Conservation (phyloP, 2,888 invertebrate genomes). For the Ganaspis brasiliensis region DNA sequence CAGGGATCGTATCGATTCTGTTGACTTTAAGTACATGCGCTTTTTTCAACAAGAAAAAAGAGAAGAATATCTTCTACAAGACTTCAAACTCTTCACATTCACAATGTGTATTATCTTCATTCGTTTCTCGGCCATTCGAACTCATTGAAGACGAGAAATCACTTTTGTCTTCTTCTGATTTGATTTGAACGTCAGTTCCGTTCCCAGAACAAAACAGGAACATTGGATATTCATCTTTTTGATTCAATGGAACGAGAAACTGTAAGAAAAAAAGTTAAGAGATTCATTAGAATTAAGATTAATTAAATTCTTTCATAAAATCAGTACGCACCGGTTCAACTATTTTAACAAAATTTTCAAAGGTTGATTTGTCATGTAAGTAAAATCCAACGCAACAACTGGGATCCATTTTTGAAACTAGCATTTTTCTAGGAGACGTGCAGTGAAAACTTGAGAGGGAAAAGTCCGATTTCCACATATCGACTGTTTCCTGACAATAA, state of each 20-base stretch:
- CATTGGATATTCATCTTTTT: slow-evolving; percentile 89
- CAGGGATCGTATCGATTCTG: background rate
- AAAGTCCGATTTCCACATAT: slow-evolving; percentile 91
- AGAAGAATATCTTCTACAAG: slow-evolving; percentile 62
- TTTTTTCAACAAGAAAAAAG: slow-evolving; percentile 5
- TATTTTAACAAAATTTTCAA: slow-evolving; percentile 88
- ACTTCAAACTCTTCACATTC: slow-evolving; percentile 77
- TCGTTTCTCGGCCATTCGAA: slow-evolving; percentile 61
- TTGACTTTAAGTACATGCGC: slow-evolving; percentile 66
- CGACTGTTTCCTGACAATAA: slow-evolving; percentile 95
- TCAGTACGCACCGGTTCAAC: slow-evolving; percentile 83
- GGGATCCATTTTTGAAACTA: slow-evolving; percentile 93
- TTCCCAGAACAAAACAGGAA: slow-evolving; percentile 91
- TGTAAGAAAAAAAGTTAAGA: slow-evolving; percentile 67
- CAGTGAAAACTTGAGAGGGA: slow-evolving; percentile 92
- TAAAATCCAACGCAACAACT: slow-evolving; percentile 96
- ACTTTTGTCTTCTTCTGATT: slow-evolving; percentile 69
- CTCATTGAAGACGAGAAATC: slow-evolving; percentile 65
- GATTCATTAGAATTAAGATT: slow-evolving; percentile 10
- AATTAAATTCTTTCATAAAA: background rate
- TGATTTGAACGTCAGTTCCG: slow-evolving; percentile 81
- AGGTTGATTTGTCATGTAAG: slow-evolving; percentile 88
- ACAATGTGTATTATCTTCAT: slow-evolving; percentile 72
- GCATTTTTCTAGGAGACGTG: slow-evolving; percentile 91
- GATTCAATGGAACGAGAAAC: slow-evolving; percentile 82